A percentile compares a stretch with the other conserved stretches of the same genome.
Conservation (phyloP, 2,113 vertebrate species). For the Budorcas taxicolor region DNA sequence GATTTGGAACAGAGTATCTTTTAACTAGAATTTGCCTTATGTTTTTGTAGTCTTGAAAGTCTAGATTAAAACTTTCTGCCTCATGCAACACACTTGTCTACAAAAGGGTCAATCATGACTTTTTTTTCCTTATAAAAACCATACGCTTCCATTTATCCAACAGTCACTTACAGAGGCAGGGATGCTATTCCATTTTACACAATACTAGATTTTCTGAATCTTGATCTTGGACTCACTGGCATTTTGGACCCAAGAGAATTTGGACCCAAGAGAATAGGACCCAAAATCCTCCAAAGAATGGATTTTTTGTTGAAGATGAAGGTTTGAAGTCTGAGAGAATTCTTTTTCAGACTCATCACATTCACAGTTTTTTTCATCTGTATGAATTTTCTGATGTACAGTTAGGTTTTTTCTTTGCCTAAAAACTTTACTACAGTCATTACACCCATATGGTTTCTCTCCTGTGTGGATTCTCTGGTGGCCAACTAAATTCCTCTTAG, state of each 20-base stretch:
- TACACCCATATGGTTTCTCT: constrained; percentile 59
- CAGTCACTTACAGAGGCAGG: neutral
- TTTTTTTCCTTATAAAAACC: neutral
- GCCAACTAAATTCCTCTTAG: constrained; percentile 62
- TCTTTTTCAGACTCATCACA: constrained; percentile 29
- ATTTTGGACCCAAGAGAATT: constrained; percentile 51
- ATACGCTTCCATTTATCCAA: neutral
- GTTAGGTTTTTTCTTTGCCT: constrained; percentile 61
- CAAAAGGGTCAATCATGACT: neutral
- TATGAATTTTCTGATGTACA: constrained; percentile 60
- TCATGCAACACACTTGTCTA: neutral
- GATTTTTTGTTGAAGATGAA: constrained; percentile 37
- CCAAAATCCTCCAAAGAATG: neutral
- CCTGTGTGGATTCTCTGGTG: constrained; percentile 66
- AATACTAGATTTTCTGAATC: constrained; percentile 37
- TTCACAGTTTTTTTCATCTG: constrained; percentile 50
- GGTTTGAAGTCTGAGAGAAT: constrained; percentile 11
- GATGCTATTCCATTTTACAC: neutral
- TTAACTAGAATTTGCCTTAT: constrained; percentile 8
- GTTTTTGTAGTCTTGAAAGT: neutral
- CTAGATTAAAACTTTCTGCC: constrained; percentile 4
- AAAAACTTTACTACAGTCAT: constrained; percentile 61
- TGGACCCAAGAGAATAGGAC: constrained; percentile 39
- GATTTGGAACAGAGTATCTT: neutral
- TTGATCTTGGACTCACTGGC: constrained; percentile 10